phyloP scores from a whole-genome alignment of 2,113 vertebrate genomes.

The Nematolebias whitei region DNA sequence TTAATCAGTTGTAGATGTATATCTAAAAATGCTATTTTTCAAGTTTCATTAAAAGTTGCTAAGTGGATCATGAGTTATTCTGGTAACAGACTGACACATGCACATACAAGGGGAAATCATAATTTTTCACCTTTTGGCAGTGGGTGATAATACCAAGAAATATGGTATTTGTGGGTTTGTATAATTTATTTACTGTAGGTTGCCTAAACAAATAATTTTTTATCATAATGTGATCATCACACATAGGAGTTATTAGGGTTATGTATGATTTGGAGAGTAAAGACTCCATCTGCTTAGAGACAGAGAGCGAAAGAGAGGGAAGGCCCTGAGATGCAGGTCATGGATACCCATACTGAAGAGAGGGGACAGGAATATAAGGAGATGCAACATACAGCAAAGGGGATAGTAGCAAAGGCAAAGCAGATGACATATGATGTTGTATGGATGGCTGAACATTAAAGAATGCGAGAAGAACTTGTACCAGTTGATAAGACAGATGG shows the following conservation, averaged over 20 bases:
- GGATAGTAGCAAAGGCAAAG: too few relatives aligned
- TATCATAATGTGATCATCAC: conserved; percentile 3
- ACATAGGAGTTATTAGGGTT: conserved; percentile 10
- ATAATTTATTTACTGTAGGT: conserved; percentile 30
- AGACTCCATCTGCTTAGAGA: conserved; percentile 25
- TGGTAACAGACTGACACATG: neutral
- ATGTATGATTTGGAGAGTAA: conserved; percentile 46
- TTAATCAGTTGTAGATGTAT: too few relatives aligned
- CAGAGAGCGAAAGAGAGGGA: conserved; percentile 16
- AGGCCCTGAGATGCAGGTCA: conserved; percentile 69
- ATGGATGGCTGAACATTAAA: too few relatives aligned
- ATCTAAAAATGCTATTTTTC: too few relatives aligned
- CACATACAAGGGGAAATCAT: neutral
- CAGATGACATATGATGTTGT: too few relatives aligned
- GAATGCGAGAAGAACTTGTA: too few relatives aligned
- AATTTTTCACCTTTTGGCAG: too few relatives aligned
- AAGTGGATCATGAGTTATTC: too few relatives aligned
- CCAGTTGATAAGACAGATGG: too few relatives aligned
- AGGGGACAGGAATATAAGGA: too few relatives aligned
- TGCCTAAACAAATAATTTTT: conserved; percentile 27
- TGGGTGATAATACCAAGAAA: neutral
- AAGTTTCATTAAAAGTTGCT: too few relatives aligned
- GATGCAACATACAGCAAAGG: too few relatives aligned
- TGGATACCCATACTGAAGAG: conserved; percentile 64
- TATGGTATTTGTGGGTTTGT: conserved; percentile 22